Base-by-base conservation (phyloP, 2,888 invertebrate genomes). In the Cephus spinipes region DNA sequence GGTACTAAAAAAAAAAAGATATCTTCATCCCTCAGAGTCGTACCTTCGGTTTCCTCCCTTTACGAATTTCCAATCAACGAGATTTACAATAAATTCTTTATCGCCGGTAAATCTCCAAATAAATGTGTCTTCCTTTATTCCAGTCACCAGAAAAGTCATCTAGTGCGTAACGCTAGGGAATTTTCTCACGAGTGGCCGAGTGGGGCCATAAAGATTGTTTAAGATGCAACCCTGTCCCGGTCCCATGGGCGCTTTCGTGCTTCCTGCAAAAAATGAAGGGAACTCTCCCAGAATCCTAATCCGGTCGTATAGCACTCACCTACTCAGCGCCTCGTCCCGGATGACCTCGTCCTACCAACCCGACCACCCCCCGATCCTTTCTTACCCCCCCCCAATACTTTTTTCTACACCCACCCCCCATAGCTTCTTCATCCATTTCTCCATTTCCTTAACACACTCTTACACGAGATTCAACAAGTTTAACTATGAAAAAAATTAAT, bases 251-350 rank as follows among this genome's bases (percentile, higher is more conserved):
- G 85, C 85, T 81, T 84, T 87, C 81, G 68, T 75, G 75, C 77
- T 71, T 76, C 68, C 73, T 23, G 68, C 78, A 85, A 87, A 85
- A 86, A 85, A 88, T 85, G 87, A 85, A 87, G 81, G 84, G 80
- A 84, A 83, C 86, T 81, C 82, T 80, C 76, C 79, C 81, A 82
- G 89, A 89, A 89, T 89, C 87, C 87, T 89, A 89, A 89, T 89
- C 85, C 85, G 77, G 73, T 76, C 82, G 81, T 77, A 77, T 81
- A 76, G 80, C 81, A 80, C 76, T 75, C 78, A 77, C 55, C 55
- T 55, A 55, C 55, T 55, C 55, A 55, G 55, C 55, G 55, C 55
- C 55, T 55, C 9, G 55, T 55, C 55, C 55, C 23, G 55, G 55
- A 55, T 55, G 55, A 55, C 55, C 55, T 23, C 55, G 1, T 55